These are phyloP conservation scores for Oxytorus armatus DNA, from an alignment of 2,888 invertebrate species.

Conservation along the genomic window DNA sequence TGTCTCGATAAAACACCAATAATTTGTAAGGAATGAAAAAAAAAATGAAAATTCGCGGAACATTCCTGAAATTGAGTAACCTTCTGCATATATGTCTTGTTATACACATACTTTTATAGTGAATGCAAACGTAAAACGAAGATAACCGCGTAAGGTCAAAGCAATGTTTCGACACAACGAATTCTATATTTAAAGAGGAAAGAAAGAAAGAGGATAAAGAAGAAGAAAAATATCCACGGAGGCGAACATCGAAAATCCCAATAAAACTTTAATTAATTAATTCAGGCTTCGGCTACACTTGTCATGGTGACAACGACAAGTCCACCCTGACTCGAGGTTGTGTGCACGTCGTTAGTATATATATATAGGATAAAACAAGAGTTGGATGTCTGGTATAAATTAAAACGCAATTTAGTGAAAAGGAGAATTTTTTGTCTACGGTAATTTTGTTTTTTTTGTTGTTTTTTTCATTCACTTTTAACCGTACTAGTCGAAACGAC, in stretches of 20 bases:
- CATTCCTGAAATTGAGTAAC: slow-evolving; percentile 50
- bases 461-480: slow-evolving; percentile 39
- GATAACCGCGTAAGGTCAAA: slow-evolving; percentile 74
- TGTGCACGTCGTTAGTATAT: slow-evolving; percentile 8
- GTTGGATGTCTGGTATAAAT: background rate
- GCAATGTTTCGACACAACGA: slow-evolving; percentile 85
- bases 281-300: slow-evolving; percentile 52
- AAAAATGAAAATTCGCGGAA: slow-evolving; percentile 60
- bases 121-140: slow-evolving; percentile 75
- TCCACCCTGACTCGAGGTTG: background rate
- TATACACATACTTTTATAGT: slow-evolving; percentile 62
- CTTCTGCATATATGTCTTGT: slow-evolving; percentile 51
- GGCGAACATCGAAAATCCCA: slow-evolving; percentile 65
- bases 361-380: slow-evolving; percentile 5
- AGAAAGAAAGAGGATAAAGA: slow-evolving; percentile 72
- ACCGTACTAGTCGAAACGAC: slow-evolving; percentile 38
- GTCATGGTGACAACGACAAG: slow-evolving; percentile 47
- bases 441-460: slow-evolving; percentile 32
- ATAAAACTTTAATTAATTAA: slow-evolving; percentile 61
- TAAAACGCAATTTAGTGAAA: background rate
- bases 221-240: slow-evolving; percentile 60
- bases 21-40: slow-evolving; percentile 14
- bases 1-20: slow-evolving; percentile 58
- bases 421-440: slow-evolving; percentile 8
- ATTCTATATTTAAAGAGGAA: slow-evolving; percentile 79